phyloP scores from a whole-genome alignment of 2,113 vertebrate species.

The Ochotona curzoniae region DNA sequence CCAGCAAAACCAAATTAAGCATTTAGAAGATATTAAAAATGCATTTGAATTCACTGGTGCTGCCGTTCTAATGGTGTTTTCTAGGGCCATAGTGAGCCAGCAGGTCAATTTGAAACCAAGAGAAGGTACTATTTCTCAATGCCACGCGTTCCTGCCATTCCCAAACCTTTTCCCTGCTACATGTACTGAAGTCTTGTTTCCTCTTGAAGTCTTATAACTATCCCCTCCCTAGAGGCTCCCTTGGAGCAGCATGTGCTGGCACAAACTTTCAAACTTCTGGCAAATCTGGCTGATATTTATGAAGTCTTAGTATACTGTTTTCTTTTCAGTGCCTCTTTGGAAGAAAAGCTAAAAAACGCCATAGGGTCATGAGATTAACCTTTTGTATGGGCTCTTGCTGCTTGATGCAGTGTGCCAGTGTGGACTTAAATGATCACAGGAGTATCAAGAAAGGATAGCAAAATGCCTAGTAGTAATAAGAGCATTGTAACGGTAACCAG shows the following conservation, averaged over 20 bases:
- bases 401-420: background rate
- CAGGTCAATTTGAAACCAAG: conserved; percentile 49
- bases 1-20: conserved; percentile 76
- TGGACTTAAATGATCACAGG: too few species aligned
- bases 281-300: background rate
- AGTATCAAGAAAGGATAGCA: background rate
- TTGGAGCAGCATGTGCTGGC: background rate
- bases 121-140: background rate
- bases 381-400: background rate
- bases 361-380: background rate
- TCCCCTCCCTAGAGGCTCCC: background rate
- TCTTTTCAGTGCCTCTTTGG: background rate
- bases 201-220: background rate
- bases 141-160: background rate
- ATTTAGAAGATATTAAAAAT: conserved; percentile 84
- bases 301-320: background rate
- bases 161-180: too few species aligned
- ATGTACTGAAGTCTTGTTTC: background rate
- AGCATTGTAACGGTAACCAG: background rate
- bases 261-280: background rate
- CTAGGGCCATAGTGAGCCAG: background rate
- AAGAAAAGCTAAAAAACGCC: background rate
- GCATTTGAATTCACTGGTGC: conserved; percentile 71
- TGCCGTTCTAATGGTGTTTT: conserved; percentile 69
- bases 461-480: background rate